Evolutionary conservation across 2,797 vertebrate genomes (phyloP).

Genomic region (Cyclopterus lumpus): DNA sequence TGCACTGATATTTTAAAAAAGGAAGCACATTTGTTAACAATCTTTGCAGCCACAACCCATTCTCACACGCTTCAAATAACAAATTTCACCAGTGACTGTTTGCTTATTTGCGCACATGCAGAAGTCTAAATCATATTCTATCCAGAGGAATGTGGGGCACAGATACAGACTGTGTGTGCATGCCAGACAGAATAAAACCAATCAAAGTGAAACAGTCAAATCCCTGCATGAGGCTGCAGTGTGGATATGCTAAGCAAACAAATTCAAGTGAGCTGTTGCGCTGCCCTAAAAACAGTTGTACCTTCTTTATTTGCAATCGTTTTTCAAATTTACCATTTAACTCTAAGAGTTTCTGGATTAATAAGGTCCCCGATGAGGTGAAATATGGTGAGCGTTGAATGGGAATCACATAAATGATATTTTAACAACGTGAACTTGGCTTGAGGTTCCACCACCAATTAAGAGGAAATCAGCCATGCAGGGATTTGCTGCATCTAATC

Average conservation of each 20-base stretch:
- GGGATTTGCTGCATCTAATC: slow-evolving; percentile 69
- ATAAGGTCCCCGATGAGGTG: slow-evolving; percentile 46
- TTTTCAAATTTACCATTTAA: slow-evolving; percentile 45
- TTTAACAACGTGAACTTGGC: slow-evolving; percentile 45
- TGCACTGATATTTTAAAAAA: slow-evolving; percentile 10
- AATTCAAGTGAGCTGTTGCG: slow-evolving; percentile 33
- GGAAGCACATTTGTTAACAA: slow-evolving; percentile 15
- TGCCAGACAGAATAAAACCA: slow-evolving; percentile 47
- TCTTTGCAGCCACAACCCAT: background rate
- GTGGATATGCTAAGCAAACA: slow-evolving; percentile 41
- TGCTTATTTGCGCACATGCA: slow-evolving; percentile 31
- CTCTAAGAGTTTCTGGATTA: slow-evolving; percentile 35
- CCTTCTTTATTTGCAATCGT: slow-evolving; percentile 31
- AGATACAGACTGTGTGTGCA: slow-evolving; percentile 38
- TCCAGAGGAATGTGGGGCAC: slow-evolving; percentile 20
- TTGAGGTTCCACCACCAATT: slow-evolving; percentile 66
- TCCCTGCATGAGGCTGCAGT: slow-evolving; percentile 34
- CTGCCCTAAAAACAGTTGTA: slow-evolving; percentile 27
- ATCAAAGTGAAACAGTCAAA: slow-evolving; percentile 55
- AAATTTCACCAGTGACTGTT: slow-evolving; percentile 19
- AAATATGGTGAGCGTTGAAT: slow-evolving; percentile 39
- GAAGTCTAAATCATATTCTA: slow-evolving; percentile 43
- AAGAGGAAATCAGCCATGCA: slow-evolving; percentile 48
- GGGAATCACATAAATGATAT: slow-evolving; percentile 45
- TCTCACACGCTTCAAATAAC: slow-evolving; percentile 19